A percentile compares a stretch with the other conserved stretches of the same genome.
These are phyloP conservation scores for Tinamus guttatus DNA, from an alignment of 2,113 vertebrate species.

Conservation along the genomic window DNA sequence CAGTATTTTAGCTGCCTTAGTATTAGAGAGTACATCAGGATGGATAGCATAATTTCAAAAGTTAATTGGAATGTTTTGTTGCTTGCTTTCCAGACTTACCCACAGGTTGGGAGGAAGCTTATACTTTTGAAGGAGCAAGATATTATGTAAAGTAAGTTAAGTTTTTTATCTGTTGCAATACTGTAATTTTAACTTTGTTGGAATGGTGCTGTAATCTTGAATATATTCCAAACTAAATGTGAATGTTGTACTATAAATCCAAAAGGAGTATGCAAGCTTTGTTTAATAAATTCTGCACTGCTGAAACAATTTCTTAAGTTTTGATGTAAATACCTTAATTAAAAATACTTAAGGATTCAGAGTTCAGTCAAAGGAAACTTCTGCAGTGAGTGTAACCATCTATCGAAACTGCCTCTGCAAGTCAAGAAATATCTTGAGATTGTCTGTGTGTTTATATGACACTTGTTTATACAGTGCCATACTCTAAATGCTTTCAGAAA, in stretches of 20 bases:
- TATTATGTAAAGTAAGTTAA: constrained; percentile 97
- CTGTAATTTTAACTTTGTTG: background rate
- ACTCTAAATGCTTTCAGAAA: background rate
- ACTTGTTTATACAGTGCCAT: background rate
- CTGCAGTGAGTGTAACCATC: background rate
- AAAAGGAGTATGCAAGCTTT: background rate
- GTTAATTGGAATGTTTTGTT: constrained; percentile 51
- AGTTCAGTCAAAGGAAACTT: background rate
- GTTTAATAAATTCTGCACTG: background rate
- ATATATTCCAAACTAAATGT: background rate
- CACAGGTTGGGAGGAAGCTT: constrained; percentile 98
- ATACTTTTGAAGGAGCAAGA: constrained; percentile 95
- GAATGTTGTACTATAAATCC: background rate
- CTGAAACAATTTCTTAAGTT: background rate
- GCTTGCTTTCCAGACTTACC: constrained; percentile 88
- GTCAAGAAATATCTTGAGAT: background rate
- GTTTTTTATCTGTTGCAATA: background rate
- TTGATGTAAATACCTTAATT: background rate
- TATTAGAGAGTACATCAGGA: background rate
- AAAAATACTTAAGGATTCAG: background rate
- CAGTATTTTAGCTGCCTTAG: background rate
- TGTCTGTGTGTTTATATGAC: background rate
- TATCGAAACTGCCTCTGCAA: background rate
- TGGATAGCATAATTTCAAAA: background rate
- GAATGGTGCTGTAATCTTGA: background rate